Conservation (phyloP, 1,140 invertebrate genomes). For the Odontomachus brunneus region DNA sequence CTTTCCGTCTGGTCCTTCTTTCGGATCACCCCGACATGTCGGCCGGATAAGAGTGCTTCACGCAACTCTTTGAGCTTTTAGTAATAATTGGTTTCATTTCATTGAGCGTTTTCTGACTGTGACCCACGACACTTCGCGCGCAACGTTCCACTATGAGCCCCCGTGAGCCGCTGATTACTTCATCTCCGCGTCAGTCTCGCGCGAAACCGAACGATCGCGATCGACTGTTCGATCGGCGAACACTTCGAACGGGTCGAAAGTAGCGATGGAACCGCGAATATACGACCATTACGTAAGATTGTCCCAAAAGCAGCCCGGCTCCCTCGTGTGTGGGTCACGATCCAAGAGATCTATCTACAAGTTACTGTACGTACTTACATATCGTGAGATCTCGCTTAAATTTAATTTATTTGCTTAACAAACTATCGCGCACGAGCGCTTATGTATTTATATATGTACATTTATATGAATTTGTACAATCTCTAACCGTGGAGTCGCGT, state of each 20-base stretch:
- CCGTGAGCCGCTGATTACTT: too few species aligned
- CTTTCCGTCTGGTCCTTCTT: slow-evolving; percentile 4
- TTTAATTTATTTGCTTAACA: slow-evolving; percentile 45
- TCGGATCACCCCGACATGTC: slow-evolving; percentile 69
- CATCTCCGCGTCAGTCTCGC: too few species aligned
- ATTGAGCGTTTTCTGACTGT: slow-evolving; percentile 75
- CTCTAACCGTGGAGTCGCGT: not conserved
- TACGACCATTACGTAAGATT: too few species aligned
- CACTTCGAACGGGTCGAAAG: not conserved
- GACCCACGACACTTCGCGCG: slow-evolving; percentile 49
- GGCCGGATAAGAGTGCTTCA: slow-evolving; percentile 70
- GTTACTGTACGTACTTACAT: slow-evolving; percentile 13
- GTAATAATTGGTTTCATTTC: slow-evolving; percentile 67
- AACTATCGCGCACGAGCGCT: slow-evolving; percentile 18
- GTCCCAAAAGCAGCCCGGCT: too few species aligned
- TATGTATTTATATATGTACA: slow-evolving; percentile 9
- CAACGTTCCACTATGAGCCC: not conserved
- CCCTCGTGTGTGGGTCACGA: slow-evolving; percentile 10
- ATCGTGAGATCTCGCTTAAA: slow-evolving; percentile 16
- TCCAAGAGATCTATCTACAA: slow-evolving; percentile 46
- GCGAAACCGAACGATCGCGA: too few species aligned
- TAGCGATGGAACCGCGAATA: not conserved
- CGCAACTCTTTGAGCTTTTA: slow-evolving; percentile 73
- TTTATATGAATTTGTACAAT: slow-evolving; percentile 49
- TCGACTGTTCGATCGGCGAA: too few species aligned